Conservation (phyloP, 2,113 vertebrate species). For the Ammodytes marinus region DNA sequence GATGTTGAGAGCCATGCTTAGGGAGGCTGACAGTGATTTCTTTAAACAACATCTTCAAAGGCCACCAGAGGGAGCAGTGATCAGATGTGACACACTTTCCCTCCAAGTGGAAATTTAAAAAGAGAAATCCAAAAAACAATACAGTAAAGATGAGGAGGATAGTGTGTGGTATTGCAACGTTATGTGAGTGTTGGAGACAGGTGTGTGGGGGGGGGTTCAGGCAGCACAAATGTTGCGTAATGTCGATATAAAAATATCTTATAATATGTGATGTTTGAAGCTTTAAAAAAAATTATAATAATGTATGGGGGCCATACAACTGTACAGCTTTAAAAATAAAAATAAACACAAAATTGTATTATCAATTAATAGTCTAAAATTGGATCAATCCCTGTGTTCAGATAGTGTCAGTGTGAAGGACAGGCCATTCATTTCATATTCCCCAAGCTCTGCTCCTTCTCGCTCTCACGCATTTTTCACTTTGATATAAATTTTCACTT, state of each 20-base stretch:
- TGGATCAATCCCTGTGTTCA: not conserved
- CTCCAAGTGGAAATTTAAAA: not conserved
- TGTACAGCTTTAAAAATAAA: not conserved
- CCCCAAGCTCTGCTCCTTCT: not conserved
- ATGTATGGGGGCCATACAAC: not conserved
- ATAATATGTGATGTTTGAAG: not conserved
- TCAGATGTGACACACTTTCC: slow-evolving; percentile 1
- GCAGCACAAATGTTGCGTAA: not conserved
- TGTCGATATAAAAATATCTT: not conserved
- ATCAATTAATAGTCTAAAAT: slow-evolving; percentile 1
- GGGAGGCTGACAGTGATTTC: not conserved
- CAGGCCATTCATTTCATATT: not conserved
- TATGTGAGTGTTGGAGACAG: not conserved
- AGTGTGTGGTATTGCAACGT: not conserved
- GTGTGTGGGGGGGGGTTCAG: not conserved
- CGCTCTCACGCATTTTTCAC: slow-evolving; percentile 2
- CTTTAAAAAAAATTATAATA: not conserved
- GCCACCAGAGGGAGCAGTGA: slow-evolving; percentile 74
- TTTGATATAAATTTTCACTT: not conserved
- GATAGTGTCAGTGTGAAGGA: not conserved
- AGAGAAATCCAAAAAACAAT: not conserved
- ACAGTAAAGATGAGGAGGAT: not conserved
- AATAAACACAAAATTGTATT: not conserved
- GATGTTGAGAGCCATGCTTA: not conserved
- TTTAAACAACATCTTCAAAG: not conserved